Base-by-base conservation (phyloP, 2,888 invertebrate genomes). In the Gortyna flavago region DNA sequence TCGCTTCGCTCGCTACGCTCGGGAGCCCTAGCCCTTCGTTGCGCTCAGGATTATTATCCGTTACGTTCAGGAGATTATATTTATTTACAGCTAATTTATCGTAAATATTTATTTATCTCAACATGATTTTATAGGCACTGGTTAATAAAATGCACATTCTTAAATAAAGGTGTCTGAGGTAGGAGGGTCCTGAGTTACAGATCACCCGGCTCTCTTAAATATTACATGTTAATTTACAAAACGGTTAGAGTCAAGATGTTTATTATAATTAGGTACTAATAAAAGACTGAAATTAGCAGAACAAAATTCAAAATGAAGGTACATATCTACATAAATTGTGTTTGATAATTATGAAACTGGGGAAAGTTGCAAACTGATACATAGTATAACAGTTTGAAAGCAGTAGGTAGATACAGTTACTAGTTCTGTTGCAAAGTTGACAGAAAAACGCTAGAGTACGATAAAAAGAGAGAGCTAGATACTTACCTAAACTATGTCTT, bases 361-460 rank as follows among this genome's bases (percentile, higher is more conserved):
- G 11, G 57, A 59, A 13, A 59, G 16, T 29, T 29, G 59, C 16
- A 32, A 18, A 18, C 18, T 29, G n/a, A n/a, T 57, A 57, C 11
- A 13, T 57, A 57, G n/a, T n/a, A 29, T 59, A 59, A 29, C 29
- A 57, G 54, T 57, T 57, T 57, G 11, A 51, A 54, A 25, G n/a
- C 57, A 57, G n/a, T 57, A 54, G 1, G 25, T 54, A 54, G 4
- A 9, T n/a, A n/a, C n/a, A n/a, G 1, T 2, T 41, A 44, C 13
- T n/a, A 57, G n/a, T 72, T 51, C 25, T 54, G 6, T 29, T 29
- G 13, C 38, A 25, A 57, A 41, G 25, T 29, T 72, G 6, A 16
- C 68, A 38, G 13, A 44, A 76, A 75, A 76, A 35, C 21, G 8
- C 44, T 21, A 64, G 7, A 64, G 2, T 32, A 44, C 57, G 44